These are phyloP conservation scores for Amphiduros pacificus DNA, from an alignment of 2,888 invertebrate genomes.

Conservation along the genomic window DNA sequence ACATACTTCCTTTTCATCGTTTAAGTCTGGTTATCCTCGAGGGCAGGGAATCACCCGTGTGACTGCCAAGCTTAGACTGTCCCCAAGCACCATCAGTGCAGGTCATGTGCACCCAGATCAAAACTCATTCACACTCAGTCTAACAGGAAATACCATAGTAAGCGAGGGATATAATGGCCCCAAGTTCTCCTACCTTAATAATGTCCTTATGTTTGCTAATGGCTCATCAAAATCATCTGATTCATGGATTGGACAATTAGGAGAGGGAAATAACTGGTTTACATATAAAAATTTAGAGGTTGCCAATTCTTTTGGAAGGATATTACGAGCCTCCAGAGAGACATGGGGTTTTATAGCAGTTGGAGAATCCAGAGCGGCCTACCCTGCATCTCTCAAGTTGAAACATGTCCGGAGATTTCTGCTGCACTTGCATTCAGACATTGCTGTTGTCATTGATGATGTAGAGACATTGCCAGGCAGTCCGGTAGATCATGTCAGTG, in stretches of 20 bases:
- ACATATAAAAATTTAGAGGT: background rate
- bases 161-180: background rate
- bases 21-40: background rate
- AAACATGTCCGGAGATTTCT: background rate
- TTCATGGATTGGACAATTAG: background rate
- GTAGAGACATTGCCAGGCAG: background rate
- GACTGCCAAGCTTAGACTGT: background rate
- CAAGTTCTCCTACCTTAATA: background rate
- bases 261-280: background rate
- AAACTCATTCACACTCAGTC: background rate
- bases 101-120: background rate
- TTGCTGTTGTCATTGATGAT: background rate
- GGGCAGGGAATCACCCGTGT: no score
- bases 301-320: no score
- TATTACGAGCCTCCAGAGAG: no score
- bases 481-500: background rate
- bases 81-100: background rate
- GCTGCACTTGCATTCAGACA: background rate
- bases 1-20: background rate
- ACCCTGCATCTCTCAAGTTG: background rate
- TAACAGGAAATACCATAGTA: background rate
- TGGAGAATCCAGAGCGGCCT: background rate
- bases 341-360: background rate
- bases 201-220: background rate
- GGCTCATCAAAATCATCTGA: background rate